Percentiles rank a stretch among this genome's conserved stretches.
These are phyloP conservation scores for Apotomis betuletana DNA, from an alignment of 2,888 invertebrate genomes.

Conservation along the genomic window DNA sequence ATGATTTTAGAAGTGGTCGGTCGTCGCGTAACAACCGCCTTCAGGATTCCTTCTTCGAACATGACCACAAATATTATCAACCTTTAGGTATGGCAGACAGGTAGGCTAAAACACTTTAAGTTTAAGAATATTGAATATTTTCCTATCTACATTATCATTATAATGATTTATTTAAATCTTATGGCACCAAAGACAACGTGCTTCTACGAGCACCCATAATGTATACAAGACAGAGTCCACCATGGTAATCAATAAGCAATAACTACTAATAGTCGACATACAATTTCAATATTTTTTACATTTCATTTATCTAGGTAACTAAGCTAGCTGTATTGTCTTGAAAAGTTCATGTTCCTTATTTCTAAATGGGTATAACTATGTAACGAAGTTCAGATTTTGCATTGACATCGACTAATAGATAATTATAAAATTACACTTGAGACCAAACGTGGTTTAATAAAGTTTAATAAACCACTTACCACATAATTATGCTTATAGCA, in stretches of 20 bases:
- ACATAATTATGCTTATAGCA: background rate
- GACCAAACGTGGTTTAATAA: conserved; percentile 1
- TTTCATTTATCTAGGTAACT: conserved; percentile 48
- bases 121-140: conserved; percentile 58
- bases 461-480: background rate
- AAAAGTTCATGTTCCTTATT: conserved; percentile 56
- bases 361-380: conserved; percentile 48
- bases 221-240: conserved; percentile 44
- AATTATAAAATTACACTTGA: conserved; percentile 8
- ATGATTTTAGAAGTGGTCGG: too few relatives aligned
- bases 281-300: conserved; percentile 38
- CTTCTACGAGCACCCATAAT: conserved; percentile 49
- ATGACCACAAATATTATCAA: background rate
- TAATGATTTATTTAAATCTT: conserved; percentile 57
- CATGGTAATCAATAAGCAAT: conserved; percentile 39
- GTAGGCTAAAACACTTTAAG: conserved; percentile 30
- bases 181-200: conserved; percentile 65
- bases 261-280: conserved; percentile 25
- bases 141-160: conserved; percentile 63
- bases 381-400: conserved; percentile 16
- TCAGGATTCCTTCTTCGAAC: background rate
- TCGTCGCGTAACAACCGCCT: too few relatives aligned
- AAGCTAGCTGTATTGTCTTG: conserved; percentile 62
- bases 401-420: conserved; percentile 25
- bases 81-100: conserved; percentile 10